Evolutionary conservation across 2,888 invertebrate species (phyloP).

Genomic region (Caradrina clavipalpis): DNA sequence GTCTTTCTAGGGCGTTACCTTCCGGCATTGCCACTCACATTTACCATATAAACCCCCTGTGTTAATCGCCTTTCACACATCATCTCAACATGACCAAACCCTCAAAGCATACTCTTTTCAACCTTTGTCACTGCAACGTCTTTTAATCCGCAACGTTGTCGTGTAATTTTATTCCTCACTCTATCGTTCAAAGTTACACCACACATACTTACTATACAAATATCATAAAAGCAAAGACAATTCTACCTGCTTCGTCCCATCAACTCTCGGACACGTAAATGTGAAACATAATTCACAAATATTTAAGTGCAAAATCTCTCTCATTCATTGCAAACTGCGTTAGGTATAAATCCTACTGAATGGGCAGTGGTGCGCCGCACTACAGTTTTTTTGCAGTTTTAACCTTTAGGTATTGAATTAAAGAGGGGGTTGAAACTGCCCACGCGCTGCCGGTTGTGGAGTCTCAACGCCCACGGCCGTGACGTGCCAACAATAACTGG

Average conservation of each 20-base stretch:
- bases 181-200: too few relatives aligned
- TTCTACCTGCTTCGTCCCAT: background rate
- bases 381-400: slow-evolving; percentile 5
- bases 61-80: too few relatives aligned
- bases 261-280: background rate
- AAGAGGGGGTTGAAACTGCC: slow-evolving; percentile 21
- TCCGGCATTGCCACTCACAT: too few relatives aligned
- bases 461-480: slow-evolving; percentile 16
- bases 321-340: slow-evolving; percentile 2
- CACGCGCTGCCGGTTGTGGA: slow-evolving; percentile 25
- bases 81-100: too few relatives aligned
- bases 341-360: background rate
- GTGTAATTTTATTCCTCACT: too few relatives aligned
- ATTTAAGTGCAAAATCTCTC: background rate
- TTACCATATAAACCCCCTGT: too few relatives aligned
- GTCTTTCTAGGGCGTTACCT: too few relatives aligned
- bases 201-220: background rate
- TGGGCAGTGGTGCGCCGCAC: background rate
- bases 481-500: slow-evolving; percentile 13
- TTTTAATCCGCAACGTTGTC: too few relatives aligned
- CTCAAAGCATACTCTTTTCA: too few relatives aligned
- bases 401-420: slow-evolving; percentile 34
- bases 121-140: too few relatives aligned
- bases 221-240: background rate
- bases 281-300: background rate